These are phyloP conservation scores for Desoria tigrina DNA, from an alignment of 2,888 invertebrate species.

Conservation along the genomic window DNA sequence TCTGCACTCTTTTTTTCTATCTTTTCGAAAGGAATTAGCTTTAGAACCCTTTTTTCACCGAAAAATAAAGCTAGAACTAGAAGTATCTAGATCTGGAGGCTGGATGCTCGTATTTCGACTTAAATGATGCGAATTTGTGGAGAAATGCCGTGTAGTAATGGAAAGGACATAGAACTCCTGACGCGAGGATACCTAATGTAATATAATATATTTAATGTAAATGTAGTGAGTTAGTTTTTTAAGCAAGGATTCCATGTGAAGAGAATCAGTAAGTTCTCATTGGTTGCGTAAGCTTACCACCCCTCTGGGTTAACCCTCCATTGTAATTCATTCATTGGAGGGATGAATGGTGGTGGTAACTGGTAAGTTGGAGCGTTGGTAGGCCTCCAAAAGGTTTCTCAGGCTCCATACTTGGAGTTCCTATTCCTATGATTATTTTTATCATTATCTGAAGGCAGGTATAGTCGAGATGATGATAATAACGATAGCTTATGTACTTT, in stretches of 20 bases:
- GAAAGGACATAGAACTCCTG: too few species aligned
- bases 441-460: background rate
- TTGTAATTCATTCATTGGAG: conserved; percentile 54
- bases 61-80: too few species aligned
- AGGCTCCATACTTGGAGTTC: conserved; percentile 14
- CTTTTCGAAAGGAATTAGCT: too few species aligned
- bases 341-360: conserved; percentile 42
- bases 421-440: background rate
- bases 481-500: background rate
- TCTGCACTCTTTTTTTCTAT: too few species aligned
- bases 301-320: conserved; percentile 53
- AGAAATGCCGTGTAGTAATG: too few species aligned
- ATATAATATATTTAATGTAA: too few species aligned
- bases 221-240: too few species aligned
- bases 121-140: too few species aligned
- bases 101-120: too few species aligned
- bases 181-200: too few species aligned
- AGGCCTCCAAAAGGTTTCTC: conserved; percentile 35
- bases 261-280: conserved; percentile 37
- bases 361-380: conserved; percentile 22
- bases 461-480: background rate
- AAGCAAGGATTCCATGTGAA: background rate
- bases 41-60: too few species aligned
- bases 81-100: too few species aligned
- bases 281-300: conserved; percentile 54